Base-by-base conservation (phyloP, 1,140 invertebrate species). In the Metopolophium dirhodum region DNA sequence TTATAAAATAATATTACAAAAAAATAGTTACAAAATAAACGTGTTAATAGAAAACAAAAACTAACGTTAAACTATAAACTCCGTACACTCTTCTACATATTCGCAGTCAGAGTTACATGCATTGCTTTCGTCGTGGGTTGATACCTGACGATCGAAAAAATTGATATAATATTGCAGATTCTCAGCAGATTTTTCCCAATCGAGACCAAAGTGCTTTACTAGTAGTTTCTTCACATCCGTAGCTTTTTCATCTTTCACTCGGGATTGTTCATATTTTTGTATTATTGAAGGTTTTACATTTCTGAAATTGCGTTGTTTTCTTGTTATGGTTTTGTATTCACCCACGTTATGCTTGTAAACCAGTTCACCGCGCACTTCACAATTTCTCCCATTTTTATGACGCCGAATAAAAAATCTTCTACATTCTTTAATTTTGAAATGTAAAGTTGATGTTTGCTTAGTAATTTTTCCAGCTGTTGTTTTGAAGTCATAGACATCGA, bases 381-480 rank as follows among this genome's bases (percentile, higher is more conserved):
- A 41, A 37, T 83, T 83, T 37, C 20, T 83, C 7, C 82, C n/a
- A 83, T 83, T 83, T 83, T 83, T 83, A 83, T 83, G 35, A 83
- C 35, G 82, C 23, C 82, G 82, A 83, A 83, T 83, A 37, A 37
- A 83, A 83, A 83, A 83, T 37, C 82, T 83, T 83, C 82, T 83
- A 83, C 82, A 23, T 7, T 83, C 82, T 37, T 83, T 83, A 83
- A 83, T 83, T 83, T 83, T 83, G 20, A 83, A 83, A 83, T 83
- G 82, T 37, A 83, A 83, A 83, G n/a, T 7, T 83, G n/a, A 83
- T 83, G 82, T 83, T 83, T 83, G 82, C 82, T 83, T 37, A 2
- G 7, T 83, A 37, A 83, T 83, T 83, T 96, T 61, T 30, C 57
- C 57, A 61, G 57, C 57, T 61, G 57, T 61, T 61, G 7, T 8